Conservation (phyloP, 2,888 invertebrate genomes). For the Epinotia ramella region DNA sequence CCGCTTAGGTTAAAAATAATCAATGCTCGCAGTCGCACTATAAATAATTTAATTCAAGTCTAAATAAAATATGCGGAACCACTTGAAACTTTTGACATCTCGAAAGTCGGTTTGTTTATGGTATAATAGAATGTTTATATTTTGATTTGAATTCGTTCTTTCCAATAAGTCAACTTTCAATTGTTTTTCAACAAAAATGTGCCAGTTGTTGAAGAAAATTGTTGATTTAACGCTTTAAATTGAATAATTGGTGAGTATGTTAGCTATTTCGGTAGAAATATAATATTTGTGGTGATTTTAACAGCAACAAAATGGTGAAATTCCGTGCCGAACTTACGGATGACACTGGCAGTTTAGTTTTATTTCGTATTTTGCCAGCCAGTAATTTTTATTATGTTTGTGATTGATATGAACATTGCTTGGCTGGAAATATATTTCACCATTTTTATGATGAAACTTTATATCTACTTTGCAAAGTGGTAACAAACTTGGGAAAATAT, state of each 20-base stretch:
- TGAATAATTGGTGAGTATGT: slow-evolving; percentile 58
- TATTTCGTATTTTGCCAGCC: slow-evolving; percentile 60
- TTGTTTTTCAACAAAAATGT: slow-evolving; percentile 65
- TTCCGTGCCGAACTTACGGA: slow-evolving; percentile 39
- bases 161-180: slow-evolving; percentile 52
- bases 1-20: not conserved
- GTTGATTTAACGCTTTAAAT: slow-evolving; percentile 54
- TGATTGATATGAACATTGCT: slow-evolving; percentile 53
- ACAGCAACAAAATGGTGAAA: slow-evolving; percentile 46
- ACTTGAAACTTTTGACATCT: slow-evolving; percentile 38
- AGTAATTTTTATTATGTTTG: slow-evolving; percentile 54
- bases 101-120: slow-evolving; percentile 50
- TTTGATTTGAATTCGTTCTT: slow-evolving; percentile 62
- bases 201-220: slow-evolving; percentile 68
- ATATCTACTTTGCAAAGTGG: slow-evolving; percentile 44
- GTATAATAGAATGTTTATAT: slow-evolving; percentile 58
- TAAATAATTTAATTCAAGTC: not conserved
- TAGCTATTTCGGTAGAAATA: slow-evolving; percentile 48
- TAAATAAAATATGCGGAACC: slow-evolving; percentile 20
- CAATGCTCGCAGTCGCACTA: not conserved
- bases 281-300: slow-evolving; percentile 46
- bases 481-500: slow-evolving; percentile 5
- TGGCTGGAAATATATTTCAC: slow-evolving; percentile 60
- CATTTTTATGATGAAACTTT: slow-evolving; percentile 34
- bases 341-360: slow-evolving; percentile 60